Evolutionary conservation across 2,797 vertebrate genomes (phyloP), one percentile per base, ranked within the genome.

Genomic region (Anniella stebbinsi): DNA sequence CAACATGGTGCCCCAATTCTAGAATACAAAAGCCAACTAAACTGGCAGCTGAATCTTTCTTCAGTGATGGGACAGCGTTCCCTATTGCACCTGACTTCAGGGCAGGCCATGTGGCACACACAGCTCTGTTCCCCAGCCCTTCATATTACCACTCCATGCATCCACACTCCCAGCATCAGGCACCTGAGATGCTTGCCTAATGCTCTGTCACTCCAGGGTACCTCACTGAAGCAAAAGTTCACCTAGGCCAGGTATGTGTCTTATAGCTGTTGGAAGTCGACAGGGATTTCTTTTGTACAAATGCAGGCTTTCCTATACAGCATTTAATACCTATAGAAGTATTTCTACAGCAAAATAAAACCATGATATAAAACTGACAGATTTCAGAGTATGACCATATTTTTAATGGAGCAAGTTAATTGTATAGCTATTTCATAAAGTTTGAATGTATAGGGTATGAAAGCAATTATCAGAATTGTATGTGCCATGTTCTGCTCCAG

Each of bases 381-480:
- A 28, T 1, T 90, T 73, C 13, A 80, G 11, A 28, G 9, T 21
- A 41, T 11, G 21, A n/a, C 0, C 0, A n/a, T 8, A 33, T 77
- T 82, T 82, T 51, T 11, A 36, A 83, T 72, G 38, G 73, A 21
- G 4, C 48, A 51, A 76, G 15, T 38, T 63, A 72, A 57, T 60
- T 66, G 0, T 13, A 0, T 3, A n/a, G 3, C 30, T 36, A 0
- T 38, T 78, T 0, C 0, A 7, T 12, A 21, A 17, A 7, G n/a
- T 54, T 57, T 1, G 8, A 60, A 67, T 17, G 0, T 75, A 76
- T 88, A 8, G 2, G 28, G 45, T 82, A 30, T 86, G 38, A n/a
- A 9, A 1, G 2, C 23, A 0, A 8, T 60, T 77, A 51, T 36
- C 75, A 54, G 30, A 15, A 63, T 2, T 30, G 0, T 0, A 28